Percentiles rank a stretch among this genome's conserved stretches.
Conservation (phyloP, 2,113 vertebrate species). For the Triplophysa rosa region DNA sequence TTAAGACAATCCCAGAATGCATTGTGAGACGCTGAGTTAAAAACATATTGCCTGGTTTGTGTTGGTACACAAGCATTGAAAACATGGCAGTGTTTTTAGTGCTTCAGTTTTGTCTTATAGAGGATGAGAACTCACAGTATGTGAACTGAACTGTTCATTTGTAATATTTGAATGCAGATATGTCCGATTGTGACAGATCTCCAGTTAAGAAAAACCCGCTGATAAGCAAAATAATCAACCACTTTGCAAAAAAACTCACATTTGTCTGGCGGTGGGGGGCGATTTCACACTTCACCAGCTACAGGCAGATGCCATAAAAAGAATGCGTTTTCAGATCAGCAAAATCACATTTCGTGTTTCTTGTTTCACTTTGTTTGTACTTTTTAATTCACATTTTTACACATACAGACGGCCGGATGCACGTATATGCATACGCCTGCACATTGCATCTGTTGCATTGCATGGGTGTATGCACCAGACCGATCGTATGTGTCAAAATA, state of each 20-base stretch:
- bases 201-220: too few species aligned
- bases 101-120: too few species aligned
- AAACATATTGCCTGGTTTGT: too few species aligned
- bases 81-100: too few species aligned
- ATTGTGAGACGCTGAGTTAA: too few species aligned
- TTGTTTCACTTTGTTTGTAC: neutral
- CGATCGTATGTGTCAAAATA: too few species aligned
- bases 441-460: neutral
- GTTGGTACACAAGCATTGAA: too few species aligned
- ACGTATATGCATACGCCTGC: neutral
- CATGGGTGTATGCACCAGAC: too few species aligned
- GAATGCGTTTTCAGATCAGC: slow-evolving; percentile 3
- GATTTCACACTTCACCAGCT: neutral
- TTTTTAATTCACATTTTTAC: neutral
- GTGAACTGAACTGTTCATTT: too few species aligned
- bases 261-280: neutral
- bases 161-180: neutral
- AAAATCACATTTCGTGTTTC: neutral
- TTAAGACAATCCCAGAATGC: too few species aligned
- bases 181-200: neutral
- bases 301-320: neutral
- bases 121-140: too few species aligned
- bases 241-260: neutral
- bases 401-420: neutral
- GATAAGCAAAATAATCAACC: neutral